phyloP scores from a whole-genome alignment of 2,113 vertebrate genomes.

The Leuciscus idus region DNA sequence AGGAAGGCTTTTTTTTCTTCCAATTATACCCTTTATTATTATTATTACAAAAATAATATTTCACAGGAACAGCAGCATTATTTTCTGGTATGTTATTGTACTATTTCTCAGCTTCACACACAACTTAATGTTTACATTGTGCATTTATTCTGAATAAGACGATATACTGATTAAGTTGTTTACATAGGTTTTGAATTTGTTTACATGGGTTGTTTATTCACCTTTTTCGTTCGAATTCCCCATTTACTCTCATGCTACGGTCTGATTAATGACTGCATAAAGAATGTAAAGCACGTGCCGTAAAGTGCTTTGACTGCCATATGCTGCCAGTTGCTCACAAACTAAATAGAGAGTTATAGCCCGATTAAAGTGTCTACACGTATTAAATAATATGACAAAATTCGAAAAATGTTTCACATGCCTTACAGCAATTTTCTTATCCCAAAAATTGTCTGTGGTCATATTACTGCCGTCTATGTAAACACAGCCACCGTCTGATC shows the following conservation, averaged over 20 bases:
- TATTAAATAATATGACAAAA: constrained; percentile 7
- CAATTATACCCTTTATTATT: too few relatives aligned
- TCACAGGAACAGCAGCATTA: background rate
- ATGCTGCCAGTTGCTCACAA: background rate
- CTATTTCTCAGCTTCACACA: background rate
- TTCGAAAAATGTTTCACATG: background rate
- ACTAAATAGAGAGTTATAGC: constrained; percentile 2
- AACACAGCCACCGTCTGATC: background rate
- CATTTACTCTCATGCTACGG: background rate
- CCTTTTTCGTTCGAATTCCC: background rate
- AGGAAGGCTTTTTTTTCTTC: background rate
- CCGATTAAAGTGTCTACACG: background rate
- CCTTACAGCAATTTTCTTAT: background rate
- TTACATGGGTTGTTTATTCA: background rate
- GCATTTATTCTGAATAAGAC: background rate
- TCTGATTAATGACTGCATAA: constrained; percentile 4
- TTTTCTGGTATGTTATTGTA: background rate
- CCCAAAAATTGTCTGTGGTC: background rate
- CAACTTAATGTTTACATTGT: background rate
- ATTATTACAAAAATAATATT: background rate
- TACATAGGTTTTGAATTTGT: background rate
- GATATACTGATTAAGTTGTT: background rate
- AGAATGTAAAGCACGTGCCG: background rate
- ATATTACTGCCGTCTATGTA: background rate
- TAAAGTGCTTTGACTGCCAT: background rate